These are phyloP conservation scores for Halesus radiatus DNA, from an alignment of 1,140 invertebrate species.

Conservation along the genomic window DNA sequence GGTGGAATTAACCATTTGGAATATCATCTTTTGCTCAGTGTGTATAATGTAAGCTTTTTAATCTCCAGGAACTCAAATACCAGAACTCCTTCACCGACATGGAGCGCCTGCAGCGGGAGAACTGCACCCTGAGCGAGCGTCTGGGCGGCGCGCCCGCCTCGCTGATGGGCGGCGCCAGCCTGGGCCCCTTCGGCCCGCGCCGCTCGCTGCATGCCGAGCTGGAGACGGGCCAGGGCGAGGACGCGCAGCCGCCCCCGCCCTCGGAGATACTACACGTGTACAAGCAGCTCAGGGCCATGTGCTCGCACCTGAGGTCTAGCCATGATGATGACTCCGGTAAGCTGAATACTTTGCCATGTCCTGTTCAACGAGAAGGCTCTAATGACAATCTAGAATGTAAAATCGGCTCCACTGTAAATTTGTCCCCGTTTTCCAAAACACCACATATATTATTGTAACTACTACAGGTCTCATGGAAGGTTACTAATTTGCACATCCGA, in stretches of 20 bases:
- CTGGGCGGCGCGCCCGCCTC: conserved; percentile 68
- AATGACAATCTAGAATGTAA: too few relatives aligned
- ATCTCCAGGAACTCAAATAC: conserved; percentile 69
- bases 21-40: too few relatives aligned
- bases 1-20: too few relatives aligned
- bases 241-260: conserved; percentile 74
- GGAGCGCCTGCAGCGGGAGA: conserved; percentile 75
- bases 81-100: conserved; percentile 74
- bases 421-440: too few relatives aligned
- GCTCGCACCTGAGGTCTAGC: conserved; percentile 78
- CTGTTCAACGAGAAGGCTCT: too few relatives aligned
- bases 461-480: too few relatives aligned
- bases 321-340: conserved; percentile 77
- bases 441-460: too few relatives aligned
- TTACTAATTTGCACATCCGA: too few relatives aligned
- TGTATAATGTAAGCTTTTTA: neutral
- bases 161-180: conserved; percentile 57
- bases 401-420: too few relatives aligned
- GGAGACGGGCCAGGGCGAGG: conserved; percentile 76
- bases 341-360: neutral
- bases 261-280: conserved; percentile 76
- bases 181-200: conserved; percentile 61
- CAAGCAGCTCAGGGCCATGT: conserved; percentile 77
- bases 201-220: conserved; percentile 82
- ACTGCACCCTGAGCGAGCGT: conserved; percentile 75